Evolutionary conservation across 2,113 vertebrate species (phyloP).

Genomic region (Catharus bicknelli): DNA sequence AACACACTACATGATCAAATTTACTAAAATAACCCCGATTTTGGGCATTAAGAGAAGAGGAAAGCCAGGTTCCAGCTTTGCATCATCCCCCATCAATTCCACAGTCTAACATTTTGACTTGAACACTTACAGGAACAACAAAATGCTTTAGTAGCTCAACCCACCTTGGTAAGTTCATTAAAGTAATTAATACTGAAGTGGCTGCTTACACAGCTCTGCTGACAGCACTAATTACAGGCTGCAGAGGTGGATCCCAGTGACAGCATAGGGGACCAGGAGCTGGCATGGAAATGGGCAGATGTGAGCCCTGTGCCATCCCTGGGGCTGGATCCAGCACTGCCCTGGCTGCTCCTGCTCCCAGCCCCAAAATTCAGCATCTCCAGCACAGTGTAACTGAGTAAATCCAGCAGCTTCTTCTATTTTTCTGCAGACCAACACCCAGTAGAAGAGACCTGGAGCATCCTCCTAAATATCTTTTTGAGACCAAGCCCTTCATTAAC

Average conservation of each 20-base stretch:
- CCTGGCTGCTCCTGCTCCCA: not conserved
- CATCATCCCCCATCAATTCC: not conserved
- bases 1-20: not conserved
- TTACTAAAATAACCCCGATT: not conserved
- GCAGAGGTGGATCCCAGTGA: not conserved
- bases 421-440: not conserved
- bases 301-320: not conserved
- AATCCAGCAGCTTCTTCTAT: not conserved
- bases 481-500: not conserved
- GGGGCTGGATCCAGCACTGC: not conserved
- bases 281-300: not conserved
- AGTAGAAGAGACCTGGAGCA: not conserved
- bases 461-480: not conserved
- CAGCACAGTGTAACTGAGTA: not conserved
- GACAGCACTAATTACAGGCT: conserved; percentile 23
- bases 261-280: not conserved
- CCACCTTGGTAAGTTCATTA: conserved; percentile 50
- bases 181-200: conserved; percentile 50
- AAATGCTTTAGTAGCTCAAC: conserved; percentile 22
- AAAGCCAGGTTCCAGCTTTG: not conserved
- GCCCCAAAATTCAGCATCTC: not conserved
- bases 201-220: conserved; percentile 17
- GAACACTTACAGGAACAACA: conserved; percentile 17
- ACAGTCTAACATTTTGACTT: not conserved
- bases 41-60: not conserved